Conservation (phyloP, 2,113 vertebrate genomes). For the Symphodus melops region DNA sequence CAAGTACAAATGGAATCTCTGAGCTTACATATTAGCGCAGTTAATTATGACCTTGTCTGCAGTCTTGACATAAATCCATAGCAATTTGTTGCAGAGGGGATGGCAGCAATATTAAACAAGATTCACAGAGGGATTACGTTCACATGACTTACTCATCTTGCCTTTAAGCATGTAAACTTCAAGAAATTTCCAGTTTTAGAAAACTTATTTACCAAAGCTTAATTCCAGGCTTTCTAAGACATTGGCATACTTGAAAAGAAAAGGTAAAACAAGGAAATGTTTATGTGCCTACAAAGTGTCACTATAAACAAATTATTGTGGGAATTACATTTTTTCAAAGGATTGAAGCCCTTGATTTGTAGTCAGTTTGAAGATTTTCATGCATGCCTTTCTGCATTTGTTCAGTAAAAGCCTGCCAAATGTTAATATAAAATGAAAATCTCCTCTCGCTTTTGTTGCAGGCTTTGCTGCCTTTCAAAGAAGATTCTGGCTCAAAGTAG, state of each 20-base stretch:
- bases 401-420: constrained; percentile 51
- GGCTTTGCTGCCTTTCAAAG: constrained; percentile 53
- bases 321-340: constrained; percentile 3
- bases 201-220: not conserved
- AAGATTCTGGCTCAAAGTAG: constrained; percentile 53
- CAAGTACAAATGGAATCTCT: constrained; percentile 1
- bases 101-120: not conserved
- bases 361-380: constrained; percentile 27
- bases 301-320: not conserved
- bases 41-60: constrained; percentile 1
- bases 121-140: not conserved
- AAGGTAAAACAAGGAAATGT: not conserved
- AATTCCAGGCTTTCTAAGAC: not conserved
- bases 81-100: not conserved
- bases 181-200: not conserved
- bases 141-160: not conserved
- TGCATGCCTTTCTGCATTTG: constrained; percentile 9
- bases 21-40: not conserved
- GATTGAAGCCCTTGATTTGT: not conserved
- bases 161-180: not conserved
- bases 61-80: not conserved
- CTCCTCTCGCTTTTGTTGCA: constrained; percentile 51
- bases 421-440: constrained; percentile 38
- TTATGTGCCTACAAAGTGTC: not conserved
- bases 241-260: not conserved